Conservation (phyloP, 2,113 vertebrate genomes). For the Colinus virginianus region DNA sequence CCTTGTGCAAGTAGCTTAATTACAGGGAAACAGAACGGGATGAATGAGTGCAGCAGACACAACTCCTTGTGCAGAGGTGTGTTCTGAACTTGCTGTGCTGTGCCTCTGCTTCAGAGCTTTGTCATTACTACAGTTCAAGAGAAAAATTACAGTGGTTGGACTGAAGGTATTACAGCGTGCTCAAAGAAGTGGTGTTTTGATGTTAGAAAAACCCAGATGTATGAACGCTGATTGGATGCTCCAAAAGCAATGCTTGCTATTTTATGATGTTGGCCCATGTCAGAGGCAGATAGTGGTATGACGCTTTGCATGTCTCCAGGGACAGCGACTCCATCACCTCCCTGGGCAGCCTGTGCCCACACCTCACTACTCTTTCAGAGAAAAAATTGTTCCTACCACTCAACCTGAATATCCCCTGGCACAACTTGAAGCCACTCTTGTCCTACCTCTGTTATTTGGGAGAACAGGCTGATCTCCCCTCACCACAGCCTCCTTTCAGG, state of each 20-base stretch:
- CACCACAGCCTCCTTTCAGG: background rate
- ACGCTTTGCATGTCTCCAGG: background rate
- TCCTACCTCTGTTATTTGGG: background rate
- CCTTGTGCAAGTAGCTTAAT: background rate
- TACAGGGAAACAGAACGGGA: background rate
- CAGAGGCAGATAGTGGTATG: too few relatives aligned
- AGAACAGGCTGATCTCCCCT: too few relatives aligned
- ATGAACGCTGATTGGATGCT: too few relatives aligned
- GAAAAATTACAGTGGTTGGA: background rate
- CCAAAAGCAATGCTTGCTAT: too few relatives aligned
- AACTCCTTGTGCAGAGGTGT: background rate
- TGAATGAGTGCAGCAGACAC: fast-evolving
- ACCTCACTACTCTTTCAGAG: background rate
- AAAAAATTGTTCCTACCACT: background rate
- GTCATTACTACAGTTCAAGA: background rate
- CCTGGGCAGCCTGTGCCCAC: background rate
- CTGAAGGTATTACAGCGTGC: background rate
- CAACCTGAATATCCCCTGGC: background rate
- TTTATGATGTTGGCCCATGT: too few relatives aligned
- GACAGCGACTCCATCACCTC: background rate
- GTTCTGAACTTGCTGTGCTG: background rate
- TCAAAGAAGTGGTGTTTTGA: background rate
- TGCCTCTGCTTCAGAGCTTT: background rate
- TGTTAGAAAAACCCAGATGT: background rate
- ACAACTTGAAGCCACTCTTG: background rate